A percentile compares a stretch with the other conserved stretches of the same genome.
phyloP scores from a whole-genome alignment of 2,113 vertebrate species.

The Labrus mixtus region DNA sequence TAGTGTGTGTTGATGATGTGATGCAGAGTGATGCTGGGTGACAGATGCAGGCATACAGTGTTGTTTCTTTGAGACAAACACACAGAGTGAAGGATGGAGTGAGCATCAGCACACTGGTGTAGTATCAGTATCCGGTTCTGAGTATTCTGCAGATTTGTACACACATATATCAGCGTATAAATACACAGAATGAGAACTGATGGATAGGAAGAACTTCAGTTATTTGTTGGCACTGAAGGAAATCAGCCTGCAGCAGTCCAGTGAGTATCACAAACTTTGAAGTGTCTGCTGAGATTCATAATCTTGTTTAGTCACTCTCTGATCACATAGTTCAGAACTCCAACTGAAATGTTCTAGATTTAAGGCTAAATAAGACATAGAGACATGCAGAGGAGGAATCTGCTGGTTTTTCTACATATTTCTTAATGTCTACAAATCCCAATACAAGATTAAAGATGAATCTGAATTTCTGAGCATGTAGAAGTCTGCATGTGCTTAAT shows the following conservation, averaged over 20 bases:
- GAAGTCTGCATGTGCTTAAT: no score
- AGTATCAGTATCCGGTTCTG: not conserved
- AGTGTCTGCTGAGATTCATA: not conserved
- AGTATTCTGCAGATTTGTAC: no score
- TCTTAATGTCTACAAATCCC: no score
- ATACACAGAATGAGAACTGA: not conserved
- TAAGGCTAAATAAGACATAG: no score
- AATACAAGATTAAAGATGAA: no score
- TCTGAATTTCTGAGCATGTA: no score
- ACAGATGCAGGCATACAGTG: conserved; percentile 42
- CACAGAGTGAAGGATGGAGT: not conserved
- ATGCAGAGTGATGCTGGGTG: conserved; percentile 39
- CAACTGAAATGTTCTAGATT: no score
- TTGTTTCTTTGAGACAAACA: conserved; percentile 27
- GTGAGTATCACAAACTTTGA: no score
- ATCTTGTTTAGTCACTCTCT: not conserved
- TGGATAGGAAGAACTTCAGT: no score
- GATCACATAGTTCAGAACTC: not conserved
- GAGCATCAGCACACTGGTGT: not conserved
- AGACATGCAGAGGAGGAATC: no score
- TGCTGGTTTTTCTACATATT: no score
- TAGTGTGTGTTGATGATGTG: conserved; percentile 21
- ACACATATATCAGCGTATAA: no score
- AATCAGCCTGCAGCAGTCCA: not conserved
- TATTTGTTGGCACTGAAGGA: not conserved